These are phyloP conservation scores for Cynoglossus semilaevis DNA, from an alignment of 2,113 vertebrate species.

Conservation along the genomic window DNA sequence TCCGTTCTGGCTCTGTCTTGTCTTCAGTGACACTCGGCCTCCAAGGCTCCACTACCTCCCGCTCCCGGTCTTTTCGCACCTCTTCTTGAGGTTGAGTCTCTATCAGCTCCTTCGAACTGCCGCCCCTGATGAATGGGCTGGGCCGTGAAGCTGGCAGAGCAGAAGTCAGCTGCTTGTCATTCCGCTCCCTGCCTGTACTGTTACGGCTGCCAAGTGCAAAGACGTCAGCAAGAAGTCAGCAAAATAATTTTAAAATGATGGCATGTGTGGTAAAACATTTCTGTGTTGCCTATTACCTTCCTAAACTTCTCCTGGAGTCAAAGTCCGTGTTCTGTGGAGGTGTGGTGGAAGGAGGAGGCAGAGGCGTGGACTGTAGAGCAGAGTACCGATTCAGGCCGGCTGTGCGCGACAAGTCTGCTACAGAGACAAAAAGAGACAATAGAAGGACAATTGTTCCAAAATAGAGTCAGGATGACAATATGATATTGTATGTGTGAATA, in stretches of 20 bases:
- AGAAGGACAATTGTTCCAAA: not conserved
- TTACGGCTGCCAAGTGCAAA: constrained; percentile 63
- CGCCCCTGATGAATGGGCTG: constrained; percentile 76
- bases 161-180: constrained; percentile 82
- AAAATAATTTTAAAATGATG: not conserved
- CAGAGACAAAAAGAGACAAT: not conserved
- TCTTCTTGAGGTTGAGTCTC: constrained; percentile 84
- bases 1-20: constrained; percentile 73
- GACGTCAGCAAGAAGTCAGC: not conserved
- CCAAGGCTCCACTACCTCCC: constrained; percentile 83
- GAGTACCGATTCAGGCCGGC: constrained; percentile 92
- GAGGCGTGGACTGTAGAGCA: constrained; percentile 80
- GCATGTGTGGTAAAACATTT: too few species aligned
- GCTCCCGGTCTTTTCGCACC: constrained; percentile 63
- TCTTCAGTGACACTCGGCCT: constrained; percentile 83
- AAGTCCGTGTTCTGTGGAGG: constrained; percentile 80
- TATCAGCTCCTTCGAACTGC: constrained; percentile 85
- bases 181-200: constrained; percentile 84
- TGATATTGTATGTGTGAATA: too few species aligned
- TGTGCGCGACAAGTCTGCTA: constrained; percentile 85
- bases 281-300: constrained; percentile 74
- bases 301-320: constrained; percentile 85
- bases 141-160: constrained; percentile 64
- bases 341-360: constrained; percentile 77
- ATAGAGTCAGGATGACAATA: not conserved